Base-by-base conservation (phyloP, 2,888 invertebrate species). In the Pantelozetes paolii region DNA sequence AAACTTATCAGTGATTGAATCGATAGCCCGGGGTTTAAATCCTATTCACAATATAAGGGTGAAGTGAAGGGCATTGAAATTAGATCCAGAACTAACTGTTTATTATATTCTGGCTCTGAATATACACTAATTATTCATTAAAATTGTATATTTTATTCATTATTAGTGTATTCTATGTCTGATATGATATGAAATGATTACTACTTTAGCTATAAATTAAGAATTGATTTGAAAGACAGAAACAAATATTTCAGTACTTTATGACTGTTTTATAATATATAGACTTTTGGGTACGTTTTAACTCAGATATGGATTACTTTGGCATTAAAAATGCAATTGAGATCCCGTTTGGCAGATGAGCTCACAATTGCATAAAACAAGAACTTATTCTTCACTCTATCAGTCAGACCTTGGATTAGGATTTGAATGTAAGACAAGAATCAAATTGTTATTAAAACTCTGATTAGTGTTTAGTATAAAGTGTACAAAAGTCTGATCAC, bases 31-130 rank as follows among this genome's bases (percentile, higher is more conserved):
- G 23, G 59, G 59, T 30, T 18, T 59, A 28, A n/a, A 30, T 15
- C 59, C 6, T 59, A 32, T 59, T 18, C 18, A 18, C 18, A 59
- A 28, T 59, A 20, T 26, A 28, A 13, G 18, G 28, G 36, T 28
- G 18, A 62, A 32, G 32, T 11, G 30, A 64, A 64, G 62, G 62
- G 20, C 62, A 64, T 64, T 64, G 1, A 32, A 64, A 64, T 64
- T 64, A 64, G 32, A 36, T 64, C 62, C 28, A 59, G 18, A 32
- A 54, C n/a, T n/a, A 26, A 32, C 13, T 9, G 59, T 30, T 59
- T 32, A 20, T 20, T 15, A 48, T 48, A n/a, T 48, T 48, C 48
- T 36, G n/a, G n/a, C n/a, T n/a, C n/a, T 5, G 36, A 5, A 11
- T 36, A 36, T 36, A 36, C 5, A 36, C 5, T 36, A 36, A 8